Percentiles rank a stretch among this genome's conserved stretches.
These are phyloP conservation scores for Drosophila emarginata DNA, from an alignment of 2,888 invertebrate species.

Conservation along the genomic window DNA sequence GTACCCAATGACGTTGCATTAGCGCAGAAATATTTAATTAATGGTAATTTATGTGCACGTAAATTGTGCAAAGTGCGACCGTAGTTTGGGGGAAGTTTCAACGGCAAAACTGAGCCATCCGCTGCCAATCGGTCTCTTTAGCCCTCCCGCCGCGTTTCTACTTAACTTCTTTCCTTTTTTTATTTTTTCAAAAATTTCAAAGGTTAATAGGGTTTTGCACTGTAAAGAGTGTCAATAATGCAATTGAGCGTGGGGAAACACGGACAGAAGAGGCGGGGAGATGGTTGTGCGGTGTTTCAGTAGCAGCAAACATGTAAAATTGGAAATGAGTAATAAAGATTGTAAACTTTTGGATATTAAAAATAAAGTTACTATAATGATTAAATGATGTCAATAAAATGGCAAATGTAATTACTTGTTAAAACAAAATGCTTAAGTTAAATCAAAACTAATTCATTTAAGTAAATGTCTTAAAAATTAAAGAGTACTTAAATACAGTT, in stretches of 20 bases:
- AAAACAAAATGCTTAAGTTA: background rate
- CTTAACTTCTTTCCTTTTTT: slow-evolving; percentile 52
- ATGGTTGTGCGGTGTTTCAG: background rate
- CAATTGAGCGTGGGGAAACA: slow-evolving; percentile 48
- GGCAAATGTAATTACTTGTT: background rate
- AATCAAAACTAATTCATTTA: background rate
- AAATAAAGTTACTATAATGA: background rate
- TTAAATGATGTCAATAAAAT: background rate
- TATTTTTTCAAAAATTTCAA: slow-evolving; percentile 40
- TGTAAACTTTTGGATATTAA: background rate
- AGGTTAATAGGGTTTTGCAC: slow-evolving; percentile 69
- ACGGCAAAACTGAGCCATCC: slow-evolving; percentile 36
- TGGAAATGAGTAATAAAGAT: background rate
- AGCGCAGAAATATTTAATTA: slow-evolving; percentile 81
- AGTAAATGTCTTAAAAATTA: no score
- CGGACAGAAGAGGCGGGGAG: background rate
- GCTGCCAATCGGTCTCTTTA: slow-evolving; percentile 16
- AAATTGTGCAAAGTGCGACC: slow-evolving; percentile 77
- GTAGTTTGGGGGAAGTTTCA: slow-evolving; percentile 42
- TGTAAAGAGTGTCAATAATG: slow-evolving; percentile 25
- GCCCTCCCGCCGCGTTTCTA: slow-evolving; percentile 62
- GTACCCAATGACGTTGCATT: slow-evolving; percentile 50
- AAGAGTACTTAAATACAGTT: no score
- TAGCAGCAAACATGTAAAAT: background rate
- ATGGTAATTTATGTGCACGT: slow-evolving; percentile 82